Evolutionary conservation across 1,140 invertebrate species (phyloP).

Genomic region (Aphelenchoides avenae): DNA sequence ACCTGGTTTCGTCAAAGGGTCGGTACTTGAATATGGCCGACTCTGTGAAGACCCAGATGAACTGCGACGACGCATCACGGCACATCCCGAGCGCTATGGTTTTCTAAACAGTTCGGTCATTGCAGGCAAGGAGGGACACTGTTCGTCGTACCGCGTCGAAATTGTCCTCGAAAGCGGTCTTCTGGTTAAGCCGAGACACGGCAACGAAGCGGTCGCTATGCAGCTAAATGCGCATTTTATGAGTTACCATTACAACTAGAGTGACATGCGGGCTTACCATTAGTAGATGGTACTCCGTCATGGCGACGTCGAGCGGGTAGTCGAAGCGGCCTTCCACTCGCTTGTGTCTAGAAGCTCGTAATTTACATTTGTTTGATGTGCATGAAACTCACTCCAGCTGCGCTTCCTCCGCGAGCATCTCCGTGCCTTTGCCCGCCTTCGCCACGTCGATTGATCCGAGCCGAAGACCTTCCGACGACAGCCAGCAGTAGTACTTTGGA

Average conservation of each 20-base stretch:
- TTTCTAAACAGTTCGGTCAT: conserved; percentile 9
- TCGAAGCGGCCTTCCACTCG: conserved; percentile 27
- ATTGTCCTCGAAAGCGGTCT: conserved; percentile 33
- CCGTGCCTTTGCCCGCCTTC: neutral
- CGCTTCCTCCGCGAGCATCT: conserved; percentile 19
- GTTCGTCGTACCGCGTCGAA: conserved; percentile 18
- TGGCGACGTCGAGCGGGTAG: conserved; percentile 28
- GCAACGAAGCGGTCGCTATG: conserved; percentile 24
- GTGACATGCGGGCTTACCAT: too few species aligned
- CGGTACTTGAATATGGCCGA: conserved; percentile 29
- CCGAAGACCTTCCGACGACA: conserved; percentile 21
- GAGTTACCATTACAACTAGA: too few species aligned
- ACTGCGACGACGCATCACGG: conserved; percentile 33
- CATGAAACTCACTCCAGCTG: conserved; percentile 1
- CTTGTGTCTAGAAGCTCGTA: conserved; percentile 19
- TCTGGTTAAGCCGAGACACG: conserved; percentile 31
- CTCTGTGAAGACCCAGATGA: conserved; percentile 38
- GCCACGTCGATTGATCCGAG: conserved; percentile 23
- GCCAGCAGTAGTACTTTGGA: conserved; percentile 19
- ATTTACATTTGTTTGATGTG: conserved; percentile 5
- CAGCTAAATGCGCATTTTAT: too few species aligned
- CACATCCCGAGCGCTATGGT: conserved; percentile 35
- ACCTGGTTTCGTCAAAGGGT: conserved; percentile 36
- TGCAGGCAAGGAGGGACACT: neutral
- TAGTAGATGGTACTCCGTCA: conserved; percentile 39